Evolutionary conservation across 1,140 invertebrate species (phyloP).

Genomic region (Micrasema minimum): DNA sequence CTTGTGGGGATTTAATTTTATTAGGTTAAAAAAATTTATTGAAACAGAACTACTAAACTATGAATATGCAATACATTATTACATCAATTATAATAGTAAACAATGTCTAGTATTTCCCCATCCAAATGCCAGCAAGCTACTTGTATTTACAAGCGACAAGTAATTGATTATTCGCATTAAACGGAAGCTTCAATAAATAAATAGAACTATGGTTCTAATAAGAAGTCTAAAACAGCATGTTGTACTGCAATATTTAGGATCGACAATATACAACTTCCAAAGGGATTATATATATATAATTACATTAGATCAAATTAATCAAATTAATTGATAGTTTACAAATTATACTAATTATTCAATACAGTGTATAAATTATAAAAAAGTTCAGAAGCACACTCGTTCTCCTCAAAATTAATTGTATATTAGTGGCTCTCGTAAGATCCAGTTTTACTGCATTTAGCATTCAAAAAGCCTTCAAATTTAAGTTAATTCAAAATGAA

Average conservation of each 20-base stretch:
- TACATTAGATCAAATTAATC: conserved; percentile 5
- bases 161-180: conserved; percentile 14
- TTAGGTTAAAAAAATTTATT: conserved; percentile 50
- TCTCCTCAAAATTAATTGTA: conserved; percentile 1
- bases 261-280: conserved; percentile 25
- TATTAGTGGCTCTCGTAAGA: conserved; percentile 5
- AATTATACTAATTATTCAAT: not conserved
- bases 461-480: conserved; percentile 16
- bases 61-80: conserved; percentile 46
- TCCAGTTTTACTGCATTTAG: conserved; percentile 14
- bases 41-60: conserved; percentile 51
- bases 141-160: conserved; percentile 23
- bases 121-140: conserved; percentile 48
- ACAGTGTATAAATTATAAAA: too few species aligned
- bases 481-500: not conserved
- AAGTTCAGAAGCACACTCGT: too few species aligned
- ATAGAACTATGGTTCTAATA: conserved; percentile 11
- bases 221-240: conserved; percentile 10
- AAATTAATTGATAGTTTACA: conserved; percentile 1
- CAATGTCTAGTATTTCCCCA: conserved; percentile 40
- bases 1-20: conserved; percentile 40
- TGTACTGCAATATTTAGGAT: conserved; percentile 9
- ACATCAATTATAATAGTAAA: conserved; percentile 46
- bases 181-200: conserved; percentile 24
- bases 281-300: too few species aligned